Evolutionary conservation across 2,888 invertebrate genomes (phyloP), one percentile per base, ranked within the genome.

Genomic region (Aphelenchoides bicaudatus): DNA sequence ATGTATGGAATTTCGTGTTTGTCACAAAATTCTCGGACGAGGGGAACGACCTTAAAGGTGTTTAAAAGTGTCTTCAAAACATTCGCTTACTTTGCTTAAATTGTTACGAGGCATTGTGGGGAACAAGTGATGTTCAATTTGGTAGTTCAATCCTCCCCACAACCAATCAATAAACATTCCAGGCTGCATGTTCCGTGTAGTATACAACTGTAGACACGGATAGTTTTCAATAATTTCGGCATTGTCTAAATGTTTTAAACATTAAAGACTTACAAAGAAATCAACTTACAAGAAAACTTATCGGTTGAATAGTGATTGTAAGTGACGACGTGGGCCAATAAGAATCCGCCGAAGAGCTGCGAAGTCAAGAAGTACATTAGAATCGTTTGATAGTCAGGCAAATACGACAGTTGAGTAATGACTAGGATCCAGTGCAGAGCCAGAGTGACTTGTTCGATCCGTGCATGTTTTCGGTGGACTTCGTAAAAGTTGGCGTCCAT

Each of bases 51-150:
- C 70, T 70, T 21, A 39, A 64, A 30, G 19, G 49, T 34, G 13
- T n/a, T 34, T n/a, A 34, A 34, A 34, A 34, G 16, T 13, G 34
- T 34, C 16, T 34, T n/a, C 10, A 34, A 34, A 34, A 13, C 13
- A 13, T 34, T 43, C 3, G 16, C 31, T 51, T 28, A 51, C 52
- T 34, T 51, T 51, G 21, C 37, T 25, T n/a, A 51, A 34, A 48
- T 77, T 75, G 60, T 70, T 71, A 16, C 76, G 67, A 43, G 76
- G 76, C 76, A 76, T 77, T 34, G 76, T 76, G 23, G 76, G 76
- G 71, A 77, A 76, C 43, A 77, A 60, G 53, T 76, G 76, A 51
- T 76, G 76, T 59, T 76, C 76, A 39, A 76, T 68, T 68, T 74
- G 76, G 39, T 75, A 76, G 63, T 76, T 76, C 27, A 76, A 62